A percentile compares a stretch with the other conserved stretches of the same genome.
Evolutionary conservation across 2,888 invertebrate genomes (phyloP).

Genomic region (Prenolepis imparis): DNA sequence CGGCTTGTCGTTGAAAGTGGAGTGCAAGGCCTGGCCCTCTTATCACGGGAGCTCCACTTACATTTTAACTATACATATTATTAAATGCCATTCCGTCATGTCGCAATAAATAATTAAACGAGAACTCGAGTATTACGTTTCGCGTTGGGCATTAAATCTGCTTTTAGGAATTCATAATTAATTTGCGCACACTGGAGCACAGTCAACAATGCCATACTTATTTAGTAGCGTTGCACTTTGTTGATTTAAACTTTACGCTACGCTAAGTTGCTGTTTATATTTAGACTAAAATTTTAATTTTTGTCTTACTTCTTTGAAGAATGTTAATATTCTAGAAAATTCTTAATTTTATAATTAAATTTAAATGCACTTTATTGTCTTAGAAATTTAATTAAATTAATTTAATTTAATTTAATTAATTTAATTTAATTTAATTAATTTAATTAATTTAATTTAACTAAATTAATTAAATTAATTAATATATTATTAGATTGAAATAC

Average conservation of each 20-base stretch:
- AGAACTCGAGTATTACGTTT: not conserved
- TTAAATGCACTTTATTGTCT: not conserved
- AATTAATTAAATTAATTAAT: no score
- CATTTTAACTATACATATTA: constrained; percentile 40
- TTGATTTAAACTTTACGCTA: not conserved
- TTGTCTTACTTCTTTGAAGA: not conserved
- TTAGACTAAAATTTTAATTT: not conserved
- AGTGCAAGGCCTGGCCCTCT: constrained; percentile 53
- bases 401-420: no score
- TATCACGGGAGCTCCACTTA: constrained; percentile 42
- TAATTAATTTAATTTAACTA: no score
- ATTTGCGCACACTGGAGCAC: not conserved
- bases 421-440: no score
- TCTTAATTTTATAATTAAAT: constrained; percentile 1
- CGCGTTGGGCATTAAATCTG: constrained; percentile 10
- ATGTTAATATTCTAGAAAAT: not conserved
- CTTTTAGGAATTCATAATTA: constrained; percentile 24
- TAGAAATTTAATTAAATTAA: not conserved
- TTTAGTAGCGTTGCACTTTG: not conserved
- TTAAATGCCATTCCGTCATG: constrained; percentile 22
- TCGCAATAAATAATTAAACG: constrained; percentile 24
- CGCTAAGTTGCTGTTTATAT: not conserved
- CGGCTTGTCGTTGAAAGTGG: constrained; percentile 50
- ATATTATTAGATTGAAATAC: not conserved
- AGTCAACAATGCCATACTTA: not conserved